Percentiles rank a stretch among this genome's conserved stretches.
phyloP scores from a whole-genome alignment of 2,113 vertebrate species.

The Ptychochromis oligacanthus region DNA sequence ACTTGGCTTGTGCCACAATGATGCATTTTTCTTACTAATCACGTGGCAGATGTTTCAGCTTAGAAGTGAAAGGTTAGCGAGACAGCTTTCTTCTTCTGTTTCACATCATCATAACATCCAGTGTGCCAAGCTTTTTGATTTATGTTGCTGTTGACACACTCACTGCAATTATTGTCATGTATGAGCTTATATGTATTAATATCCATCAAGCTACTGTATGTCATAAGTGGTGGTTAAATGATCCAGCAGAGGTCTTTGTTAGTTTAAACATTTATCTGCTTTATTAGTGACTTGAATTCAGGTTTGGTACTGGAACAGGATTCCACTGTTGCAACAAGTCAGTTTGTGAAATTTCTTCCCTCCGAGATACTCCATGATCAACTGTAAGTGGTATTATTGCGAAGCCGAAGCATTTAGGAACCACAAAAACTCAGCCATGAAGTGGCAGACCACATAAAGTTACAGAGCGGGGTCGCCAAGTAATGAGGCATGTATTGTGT shows the following conservation, averaged over 20 bases:
- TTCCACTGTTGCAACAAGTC: background rate
- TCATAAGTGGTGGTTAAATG: background rate
- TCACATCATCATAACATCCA: background rate
- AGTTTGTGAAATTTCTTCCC: background rate
- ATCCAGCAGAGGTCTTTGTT: background rate
- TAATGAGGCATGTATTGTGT: too few relatives aligned
- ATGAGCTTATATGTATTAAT: background rate
- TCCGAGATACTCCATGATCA: too few relatives aligned
- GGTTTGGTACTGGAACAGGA: background rate
- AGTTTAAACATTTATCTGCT: background rate
- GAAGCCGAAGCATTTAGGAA: too few relatives aligned
- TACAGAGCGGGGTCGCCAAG: too few relatives aligned
- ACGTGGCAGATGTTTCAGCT: background rate
- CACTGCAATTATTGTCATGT: background rate
- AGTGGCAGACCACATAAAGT: too few relatives aligned
- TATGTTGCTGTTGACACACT: background rate
- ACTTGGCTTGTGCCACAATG: constrained; percentile 4
- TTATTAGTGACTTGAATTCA: background rate
- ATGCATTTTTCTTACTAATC: background rate
- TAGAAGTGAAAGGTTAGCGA: background rate
- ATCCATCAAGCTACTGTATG: background rate
- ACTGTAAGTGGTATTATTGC: too few relatives aligned
- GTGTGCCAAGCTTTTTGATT: background rate
- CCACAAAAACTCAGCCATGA: too few relatives aligned
- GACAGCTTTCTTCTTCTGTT: background rate